Percentiles rank a stretch among this genome's conserved stretches.
These are phyloP conservation scores for Champsocephalus esox DNA, from an alignment of 2,797 vertebrate genomes.

Conservation along the genomic window DNA sequence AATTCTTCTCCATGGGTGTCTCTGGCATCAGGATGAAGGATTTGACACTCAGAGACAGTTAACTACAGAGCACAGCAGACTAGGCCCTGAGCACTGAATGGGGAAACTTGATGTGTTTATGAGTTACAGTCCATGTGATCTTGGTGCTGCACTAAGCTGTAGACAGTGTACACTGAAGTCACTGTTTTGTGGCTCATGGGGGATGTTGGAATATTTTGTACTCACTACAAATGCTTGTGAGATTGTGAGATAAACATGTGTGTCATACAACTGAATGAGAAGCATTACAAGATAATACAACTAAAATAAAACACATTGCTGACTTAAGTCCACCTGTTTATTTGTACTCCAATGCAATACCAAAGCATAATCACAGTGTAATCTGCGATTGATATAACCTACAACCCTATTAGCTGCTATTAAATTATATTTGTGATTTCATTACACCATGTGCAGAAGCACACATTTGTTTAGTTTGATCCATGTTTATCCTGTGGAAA, in stretches of 20 bases:
- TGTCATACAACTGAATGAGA: constrained; percentile 1
- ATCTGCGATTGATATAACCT: constrained; percentile 64
- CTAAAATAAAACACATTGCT: constrained; percentile 29
- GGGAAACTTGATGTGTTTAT: constrained; percentile 76
- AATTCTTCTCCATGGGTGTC: constrained; percentile 78
- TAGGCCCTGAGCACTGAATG: constrained; percentile 72
- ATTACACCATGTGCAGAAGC: constrained; percentile 78
- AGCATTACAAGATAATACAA: constrained; percentile 29
- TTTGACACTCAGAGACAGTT: constrained; percentile 82
- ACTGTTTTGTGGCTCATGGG: constrained; percentile 27
- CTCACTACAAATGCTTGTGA: constrained; percentile 1
- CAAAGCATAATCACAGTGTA: constrained; percentile 36
- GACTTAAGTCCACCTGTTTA: constrained; percentile 27
- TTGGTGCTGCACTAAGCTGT: constrained; percentile 51
- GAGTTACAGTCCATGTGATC: constrained; percentile 76
- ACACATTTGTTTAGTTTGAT: constrained; percentile 76
- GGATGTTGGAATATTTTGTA: constrained; percentile 27
- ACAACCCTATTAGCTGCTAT: constrained; percentile 70
- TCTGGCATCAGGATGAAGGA: constrained; percentile 80
- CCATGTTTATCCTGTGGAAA: constrained; percentile 82
- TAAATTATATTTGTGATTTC: constrained; percentile 79
- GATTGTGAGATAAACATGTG: neutral
- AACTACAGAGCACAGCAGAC: constrained; percentile 71
- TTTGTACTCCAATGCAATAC: constrained; percentile 18
- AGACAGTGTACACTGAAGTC: constrained; percentile 46